These are phyloP conservation scores for Oscheius sp. DNA, from an alignment of 2,888 invertebrate species.

Conservation along the genomic window DNA sequence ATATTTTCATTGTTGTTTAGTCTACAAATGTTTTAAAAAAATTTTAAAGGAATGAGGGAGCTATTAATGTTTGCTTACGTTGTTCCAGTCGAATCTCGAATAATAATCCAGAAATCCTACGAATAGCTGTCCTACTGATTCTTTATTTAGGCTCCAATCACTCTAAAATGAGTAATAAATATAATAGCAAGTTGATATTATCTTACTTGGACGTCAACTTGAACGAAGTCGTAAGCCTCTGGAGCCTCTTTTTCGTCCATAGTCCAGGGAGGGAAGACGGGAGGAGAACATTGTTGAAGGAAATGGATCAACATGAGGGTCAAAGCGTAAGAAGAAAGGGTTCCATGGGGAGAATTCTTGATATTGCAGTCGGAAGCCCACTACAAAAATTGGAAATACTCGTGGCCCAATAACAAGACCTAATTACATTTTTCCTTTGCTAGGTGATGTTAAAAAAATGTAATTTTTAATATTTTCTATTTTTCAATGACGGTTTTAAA, in stretches of 20 bases:
- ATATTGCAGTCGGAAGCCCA: conserved; percentile 74
- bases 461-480: background rate
- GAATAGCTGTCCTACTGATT: conserved; percentile 46
- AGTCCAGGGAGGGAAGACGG: conserved; percentile 75
- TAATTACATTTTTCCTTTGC: no score
- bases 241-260: background rate
- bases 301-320: conserved; percentile 76
- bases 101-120: conserved; percentile 73
- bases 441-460: no score
- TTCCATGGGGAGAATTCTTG: conserved; percentile 76
- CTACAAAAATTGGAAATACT: conserved; percentile 50
- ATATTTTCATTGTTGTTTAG: no score
- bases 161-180: background rate
- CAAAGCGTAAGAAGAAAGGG: conserved; percentile 77
- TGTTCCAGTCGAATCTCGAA: conserved; percentile 67
- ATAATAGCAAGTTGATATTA: background rate
- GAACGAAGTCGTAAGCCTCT: conserved; percentile 1
- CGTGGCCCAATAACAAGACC: no score
- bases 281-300: conserved; percentile 74
- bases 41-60: no score
- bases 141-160: conserved; percentile 39
- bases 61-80: background rate
- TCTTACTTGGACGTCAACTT: background rate
- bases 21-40: no score
- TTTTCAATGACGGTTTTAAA: no score